phyloP scores from a whole-genome alignment of 2,797 vertebrate genomes.

The Dicrostonyx torquatus region DNA sequence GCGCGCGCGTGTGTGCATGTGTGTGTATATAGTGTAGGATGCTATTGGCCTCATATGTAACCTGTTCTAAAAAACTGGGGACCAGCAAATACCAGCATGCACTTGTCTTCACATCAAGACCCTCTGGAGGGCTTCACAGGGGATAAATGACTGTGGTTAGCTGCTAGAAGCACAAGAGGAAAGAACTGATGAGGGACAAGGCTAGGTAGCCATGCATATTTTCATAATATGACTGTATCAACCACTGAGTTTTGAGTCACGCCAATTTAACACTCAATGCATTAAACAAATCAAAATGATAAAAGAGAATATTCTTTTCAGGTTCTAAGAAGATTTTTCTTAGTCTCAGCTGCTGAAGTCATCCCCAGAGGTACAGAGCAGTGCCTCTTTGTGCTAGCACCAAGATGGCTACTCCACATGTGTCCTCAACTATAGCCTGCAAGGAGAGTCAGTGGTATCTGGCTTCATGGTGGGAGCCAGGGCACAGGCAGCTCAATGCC shows the following conservation, averaged over 20 bases:
- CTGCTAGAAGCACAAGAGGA: background rate
- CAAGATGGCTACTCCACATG: background rate
- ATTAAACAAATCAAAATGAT: constrained; percentile 16
- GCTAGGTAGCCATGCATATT: background rate
- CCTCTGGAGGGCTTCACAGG: background rate
- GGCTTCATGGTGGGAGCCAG: background rate
- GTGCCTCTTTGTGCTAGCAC: background rate
- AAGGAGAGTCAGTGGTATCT: background rate
- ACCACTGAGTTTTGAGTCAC: background rate
- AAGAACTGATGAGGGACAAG: background rate
- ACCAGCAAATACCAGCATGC: background rate
- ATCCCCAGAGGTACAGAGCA: background rate
- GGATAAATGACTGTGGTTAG: background rate
- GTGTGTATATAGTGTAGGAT: background rate
- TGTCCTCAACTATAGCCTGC: background rate
- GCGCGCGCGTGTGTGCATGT: too few species aligned
- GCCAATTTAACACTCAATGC: background rate
- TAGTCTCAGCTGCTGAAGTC: background rate
- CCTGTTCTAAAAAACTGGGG: background rate
- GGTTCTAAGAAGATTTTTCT: background rate
- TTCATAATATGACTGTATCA: background rate
- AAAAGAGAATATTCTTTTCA: background rate
- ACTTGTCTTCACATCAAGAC: background rate
- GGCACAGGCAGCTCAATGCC: background rate
- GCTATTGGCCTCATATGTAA: background rate